Base-by-base conservation (phyloP, 1,140 invertebrate species). In the Lamellibrachia luymesi region DNA sequence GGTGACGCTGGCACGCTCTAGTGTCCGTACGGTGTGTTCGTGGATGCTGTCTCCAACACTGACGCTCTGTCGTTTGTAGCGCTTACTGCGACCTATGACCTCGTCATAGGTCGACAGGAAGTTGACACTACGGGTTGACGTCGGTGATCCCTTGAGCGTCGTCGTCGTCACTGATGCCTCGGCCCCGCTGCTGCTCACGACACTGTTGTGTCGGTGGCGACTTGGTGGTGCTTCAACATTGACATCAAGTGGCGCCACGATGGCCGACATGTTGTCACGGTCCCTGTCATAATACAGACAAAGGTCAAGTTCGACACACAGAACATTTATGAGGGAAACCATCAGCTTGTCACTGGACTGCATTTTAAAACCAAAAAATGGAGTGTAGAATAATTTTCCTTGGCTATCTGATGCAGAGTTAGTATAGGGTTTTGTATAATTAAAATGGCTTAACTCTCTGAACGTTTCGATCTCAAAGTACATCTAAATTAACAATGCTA, bases 21-120 rank as follows among this genome's bases (percentile, higher is more conserved):
- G 51, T 25, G 89, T 93, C 49, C 90, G 51, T 38, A 92, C 93
- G 1, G 91, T 50, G n/a, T 92, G 80, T 38, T 93, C 93, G 51
- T 93, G 92, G 90, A 93, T 93, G 90, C 93, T 93, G 93, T 93
- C 93, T 5, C 93, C 93, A 27, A 93, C 90, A 38, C 93, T 93
- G 91, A 93, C 90, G 89, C 92, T 93, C 90, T 93, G 93, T n/a
- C 92, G 92, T 22, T 93, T 93, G 92, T 93, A 56, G 90, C 56
- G 90, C 50, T 92, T 89, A 10, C 91, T 49, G 51, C 91, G 91
- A 49, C 89, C 56, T 38, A 50, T 51, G 51, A 92, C 64, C 56
- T 91, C 64, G 6, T 50, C 50, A 38, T 38, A 38, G 56, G 22
- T 25, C 22, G 92, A 2, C 89, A 90, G 89, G 50, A 51, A 90